These are phyloP conservation scores for Drosophila paramelanica DNA, from an alignment of 2,888 invertebrate species.

Conservation along the genomic window DNA sequence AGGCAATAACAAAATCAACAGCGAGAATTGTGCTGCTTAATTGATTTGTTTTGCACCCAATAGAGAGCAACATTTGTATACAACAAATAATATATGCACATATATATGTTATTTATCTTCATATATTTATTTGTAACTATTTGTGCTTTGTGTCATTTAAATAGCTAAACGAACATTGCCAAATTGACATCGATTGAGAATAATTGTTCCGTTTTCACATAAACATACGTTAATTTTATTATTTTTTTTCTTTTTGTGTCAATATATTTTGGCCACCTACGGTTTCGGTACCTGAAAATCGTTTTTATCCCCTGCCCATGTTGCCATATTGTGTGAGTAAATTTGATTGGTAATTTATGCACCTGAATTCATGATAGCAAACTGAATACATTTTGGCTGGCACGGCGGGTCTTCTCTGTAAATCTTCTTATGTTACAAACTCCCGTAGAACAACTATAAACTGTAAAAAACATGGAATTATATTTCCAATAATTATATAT, in stretches of 20 bases:
- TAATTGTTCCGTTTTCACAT: constrained; percentile 48
- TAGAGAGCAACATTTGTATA: constrained; percentile 49
- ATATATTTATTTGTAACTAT: constrained; percentile 20
- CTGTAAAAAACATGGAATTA: neutral
- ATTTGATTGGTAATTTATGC: constrained; percentile 25
- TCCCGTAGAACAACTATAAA: too few species aligned
- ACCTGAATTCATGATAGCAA: constrained; percentile 16
- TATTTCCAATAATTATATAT: too few species aligned
- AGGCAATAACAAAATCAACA: constrained; percentile 21
- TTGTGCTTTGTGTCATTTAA: constrained; percentile 48
- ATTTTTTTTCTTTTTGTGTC: neutral
- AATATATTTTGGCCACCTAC: constrained; percentile 16
- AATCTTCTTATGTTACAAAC: neutral
- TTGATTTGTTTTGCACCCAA: constrained; percentile 78
- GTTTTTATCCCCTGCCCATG: constrained; percentile 3
- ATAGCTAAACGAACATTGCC: constrained; percentile 55
- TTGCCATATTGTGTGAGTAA: constrained; percentile 2
- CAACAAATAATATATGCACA: constrained; percentile 26
- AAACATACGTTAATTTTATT: constrained; percentile 5
- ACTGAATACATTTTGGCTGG: neutral
- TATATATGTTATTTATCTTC: constrained; percentile 7
- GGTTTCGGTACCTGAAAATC: constrained; percentile 12
- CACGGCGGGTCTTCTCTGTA: neutral
- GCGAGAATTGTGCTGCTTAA: constrained; percentile 61
- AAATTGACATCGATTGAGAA: constrained; percentile 71